Evolutionary conservation across 1,140 invertebrate species (phyloP).

Genomic region (Procambarus virginalis): DNA sequence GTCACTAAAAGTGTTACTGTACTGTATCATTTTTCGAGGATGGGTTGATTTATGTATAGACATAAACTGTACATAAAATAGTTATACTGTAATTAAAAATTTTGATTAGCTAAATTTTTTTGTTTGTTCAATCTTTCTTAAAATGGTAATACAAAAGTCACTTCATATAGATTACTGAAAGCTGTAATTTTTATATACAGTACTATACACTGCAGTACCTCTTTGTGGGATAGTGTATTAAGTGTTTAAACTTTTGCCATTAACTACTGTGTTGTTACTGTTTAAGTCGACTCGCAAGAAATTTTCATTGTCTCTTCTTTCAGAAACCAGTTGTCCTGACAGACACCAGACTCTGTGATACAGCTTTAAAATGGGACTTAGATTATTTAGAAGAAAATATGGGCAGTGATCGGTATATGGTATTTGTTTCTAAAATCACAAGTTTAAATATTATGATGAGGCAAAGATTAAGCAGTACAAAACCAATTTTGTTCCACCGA

Average conservation of each 20-base stretch:
- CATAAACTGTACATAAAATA: no score
- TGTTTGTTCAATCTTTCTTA: background rate
- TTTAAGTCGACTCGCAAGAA: no score
- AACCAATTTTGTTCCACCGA: conserved; percentile 77
- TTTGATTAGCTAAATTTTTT: background rate
- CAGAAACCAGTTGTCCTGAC: conserved; percentile 80
- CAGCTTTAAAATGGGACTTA: conserved; percentile 79
- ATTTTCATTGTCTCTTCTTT: conserved; percentile 71
- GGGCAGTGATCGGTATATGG: conserved; percentile 77
- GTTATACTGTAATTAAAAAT: no score
- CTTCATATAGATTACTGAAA: no score
- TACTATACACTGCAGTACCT: no score
- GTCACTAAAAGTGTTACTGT: no score
- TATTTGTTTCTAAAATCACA: conserved; percentile 73
- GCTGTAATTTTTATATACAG: no score
- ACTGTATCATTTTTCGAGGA: no score
- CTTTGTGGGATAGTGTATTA: no score
- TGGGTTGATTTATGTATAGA: no score
- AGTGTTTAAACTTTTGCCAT: no score
- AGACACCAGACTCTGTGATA: conserved; percentile 77
- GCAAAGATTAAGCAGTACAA: conserved; percentile 76
- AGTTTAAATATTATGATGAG: conserved; percentile 81
- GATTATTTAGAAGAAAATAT: conserved; percentile 79
- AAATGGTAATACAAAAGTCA: background rate
- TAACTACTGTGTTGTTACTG: no score